phyloP scores from a whole-genome alignment of 2,113 vertebrate species.

The Perca flavescens region DNA sequence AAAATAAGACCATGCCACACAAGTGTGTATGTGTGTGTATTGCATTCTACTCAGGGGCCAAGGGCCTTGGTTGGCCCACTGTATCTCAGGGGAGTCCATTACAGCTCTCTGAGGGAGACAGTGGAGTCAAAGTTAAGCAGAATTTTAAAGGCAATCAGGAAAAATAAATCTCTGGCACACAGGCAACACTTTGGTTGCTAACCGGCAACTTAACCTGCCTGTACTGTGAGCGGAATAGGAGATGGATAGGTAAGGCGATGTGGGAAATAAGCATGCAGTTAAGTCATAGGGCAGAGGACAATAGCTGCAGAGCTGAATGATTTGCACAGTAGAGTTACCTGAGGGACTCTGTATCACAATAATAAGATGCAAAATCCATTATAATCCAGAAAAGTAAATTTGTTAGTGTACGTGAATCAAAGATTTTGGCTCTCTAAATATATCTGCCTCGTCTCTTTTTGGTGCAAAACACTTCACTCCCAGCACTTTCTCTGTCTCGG shows the following conservation, averaged over 20 bases:
- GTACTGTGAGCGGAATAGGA: slow-evolving; percentile 73
- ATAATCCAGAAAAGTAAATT: neutral
- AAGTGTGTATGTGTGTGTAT: slow-evolving; percentile 75
- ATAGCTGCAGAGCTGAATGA: slow-evolving; percentile 23
- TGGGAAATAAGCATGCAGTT: slow-evolving; percentile 36
- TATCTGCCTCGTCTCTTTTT: slow-evolving; percentile 3
- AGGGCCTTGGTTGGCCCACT: slow-evolving; percentile 92
- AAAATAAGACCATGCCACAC: slow-evolving; percentile 53
- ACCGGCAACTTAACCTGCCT: slow-evolving; percentile 83
- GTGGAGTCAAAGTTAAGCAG: slow-evolving; percentile 96
- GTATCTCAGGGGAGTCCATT: slow-evolving; percentile 95
- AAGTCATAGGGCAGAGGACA: slow-evolving; percentile 45
- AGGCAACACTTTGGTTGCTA: slow-evolving; percentile 80
- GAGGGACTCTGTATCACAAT: neutral
- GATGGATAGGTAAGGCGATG: slow-evolving; percentile 39
- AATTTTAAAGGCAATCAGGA: slow-evolving; percentile 99
- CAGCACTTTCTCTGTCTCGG: neutral
- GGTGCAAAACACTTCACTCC: slow-evolving; percentile 17
- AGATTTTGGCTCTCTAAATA: neutral
- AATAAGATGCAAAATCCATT: neutral
- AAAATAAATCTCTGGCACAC: slow-evolving; percentile 85
- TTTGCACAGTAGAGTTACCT: slow-evolving; percentile 1
- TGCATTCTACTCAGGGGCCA: slow-evolving; percentile 87
- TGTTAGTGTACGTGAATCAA: neutral
- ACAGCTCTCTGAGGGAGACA: slow-evolving; percentile 89